Base-by-base conservation (phyloP, 2,888 invertebrate species). In the Lordiphosa fenestrarum region DNA sequence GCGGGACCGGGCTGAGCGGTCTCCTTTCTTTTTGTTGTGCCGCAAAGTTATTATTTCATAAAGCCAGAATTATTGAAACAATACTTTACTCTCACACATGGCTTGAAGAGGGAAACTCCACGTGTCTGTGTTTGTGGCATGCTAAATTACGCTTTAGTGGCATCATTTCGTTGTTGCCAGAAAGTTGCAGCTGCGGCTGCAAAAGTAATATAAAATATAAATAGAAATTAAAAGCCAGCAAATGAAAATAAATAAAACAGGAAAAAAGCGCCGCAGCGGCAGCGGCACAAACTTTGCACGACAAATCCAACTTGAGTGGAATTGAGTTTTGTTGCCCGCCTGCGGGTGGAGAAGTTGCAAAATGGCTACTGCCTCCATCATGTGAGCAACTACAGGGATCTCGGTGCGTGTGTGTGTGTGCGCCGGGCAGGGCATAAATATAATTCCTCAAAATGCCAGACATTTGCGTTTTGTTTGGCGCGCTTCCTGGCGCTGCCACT, bases 41-140 rank as follows among this genome's bases (percentile, higher is more conserved):
- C 71, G 74, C 73, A 73, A 75, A 85, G 85, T 85, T 86, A 85
- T 85, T 84, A 86, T 84, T 86, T 84, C 81, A 86, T 86, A 81
- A 84, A 86, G 73, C 81, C 81, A 80, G 86, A 86, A 85, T 84
- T 81, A 86, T 85, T 84, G 81, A 84, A 83, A 83, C 84, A 83
- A 80, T 84, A 73, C 77, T 83, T 85, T 71, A 81, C 59, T 62
- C 71, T 71, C 51, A 59, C 66, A 59, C 56, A 51, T 58, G 51
- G 64, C 38, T 38, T 37, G 44, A 44, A 44, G 44, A 33, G 44
- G 44, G 44, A 15, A 44, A 39, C 49, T 49, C 25, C 38, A 49
- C 25, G 41, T 36, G 35, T 33, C 52, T 61, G 46, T 60, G 58
- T 53, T 19, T 49, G 48, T 54, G 76, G 71, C 77, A 72, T 80